Evolutionary conservation across 37 sponge, comb jelly and placozoan species (phyloP).

Genomic region (Agelas oroides): DNA sequence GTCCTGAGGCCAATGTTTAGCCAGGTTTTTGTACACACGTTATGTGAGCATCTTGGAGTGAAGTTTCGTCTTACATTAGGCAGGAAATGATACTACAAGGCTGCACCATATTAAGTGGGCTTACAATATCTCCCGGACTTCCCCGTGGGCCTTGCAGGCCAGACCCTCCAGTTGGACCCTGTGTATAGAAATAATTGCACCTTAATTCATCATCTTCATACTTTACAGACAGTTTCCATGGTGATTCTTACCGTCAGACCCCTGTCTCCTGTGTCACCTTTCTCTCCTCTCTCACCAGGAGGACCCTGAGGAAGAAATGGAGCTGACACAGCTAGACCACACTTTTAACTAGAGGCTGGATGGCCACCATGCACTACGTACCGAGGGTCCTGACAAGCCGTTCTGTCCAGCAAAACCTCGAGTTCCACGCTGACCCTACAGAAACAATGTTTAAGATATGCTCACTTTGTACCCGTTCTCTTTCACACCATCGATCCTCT

Average conservation of each 20-base stretch:
- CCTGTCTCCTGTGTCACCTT: conserved; percentile 67
- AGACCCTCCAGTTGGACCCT: conserved; percentile 46
- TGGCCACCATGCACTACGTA: too few species aligned
- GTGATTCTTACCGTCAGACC: conserved; percentile 45
- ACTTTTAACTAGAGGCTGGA: too few species aligned
- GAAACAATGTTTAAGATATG: neutral
- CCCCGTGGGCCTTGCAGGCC: conserved; percentile 77
- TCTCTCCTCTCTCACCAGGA: conserved; percentile 75
- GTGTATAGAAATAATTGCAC: too few species aligned
- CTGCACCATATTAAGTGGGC: neutral
- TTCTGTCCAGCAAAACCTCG: conserved; percentile 27
- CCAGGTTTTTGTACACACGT: too few species aligned
- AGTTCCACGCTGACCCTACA: conserved; percentile 48
- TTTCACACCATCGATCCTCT: too few species aligned
- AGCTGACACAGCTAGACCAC: neutral
- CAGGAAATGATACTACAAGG: neutral
- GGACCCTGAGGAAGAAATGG: conserved; percentile 16
- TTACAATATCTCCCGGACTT: conserved; percentile 55
- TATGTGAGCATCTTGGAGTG: too few species aligned
- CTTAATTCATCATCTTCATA: too few species aligned
- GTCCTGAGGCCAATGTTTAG: too few species aligned
- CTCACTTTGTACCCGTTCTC: too few species aligned
- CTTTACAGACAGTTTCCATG: too few species aligned
- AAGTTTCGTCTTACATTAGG: too few species aligned
- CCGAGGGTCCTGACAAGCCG: conserved; percentile 44